phyloP scores from a whole-genome alignment of 53 echinoderm and acorn worm genomes.

The Arbacia lixula region DNA sequence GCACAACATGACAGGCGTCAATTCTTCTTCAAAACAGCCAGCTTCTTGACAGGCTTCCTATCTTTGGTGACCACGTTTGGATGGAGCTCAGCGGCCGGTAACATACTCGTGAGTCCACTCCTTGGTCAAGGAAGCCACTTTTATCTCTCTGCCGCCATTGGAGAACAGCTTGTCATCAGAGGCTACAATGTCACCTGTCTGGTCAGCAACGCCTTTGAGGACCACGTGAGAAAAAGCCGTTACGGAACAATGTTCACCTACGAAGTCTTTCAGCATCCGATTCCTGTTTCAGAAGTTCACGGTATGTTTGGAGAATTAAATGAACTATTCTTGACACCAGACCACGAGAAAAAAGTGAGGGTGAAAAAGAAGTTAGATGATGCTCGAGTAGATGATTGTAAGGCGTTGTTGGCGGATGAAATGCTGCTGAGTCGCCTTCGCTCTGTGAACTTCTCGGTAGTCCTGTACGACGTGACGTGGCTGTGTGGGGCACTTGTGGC shows the following conservation, averaged over 20 bases:
- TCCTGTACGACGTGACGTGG: slow-evolving; percentile 28
- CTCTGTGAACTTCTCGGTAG: slow-evolving; percentile 30
- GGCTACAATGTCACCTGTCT: slow-evolving; percentile 67
- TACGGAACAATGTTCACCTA: slow-evolving; percentile 54
- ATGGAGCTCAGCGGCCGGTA: slow-evolving; percentile 1
- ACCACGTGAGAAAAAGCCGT: slow-evolving; percentile 48
- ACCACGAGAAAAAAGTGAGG: too few species aligned
- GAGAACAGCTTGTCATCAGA: slow-evolving; percentile 50
- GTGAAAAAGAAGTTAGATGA: not conserved
- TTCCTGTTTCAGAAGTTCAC: slow-evolving; percentile 25
- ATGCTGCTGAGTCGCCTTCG: not conserved
- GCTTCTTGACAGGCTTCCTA: too few species aligned
- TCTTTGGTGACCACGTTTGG: too few species aligned
- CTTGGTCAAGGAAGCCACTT: slow-evolving; percentile 66
- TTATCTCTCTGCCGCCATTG: slow-evolving; percentile 53
- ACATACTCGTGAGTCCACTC: slow-evolving; percentile 22
- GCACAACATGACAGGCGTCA: too few species aligned
- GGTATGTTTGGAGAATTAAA: slow-evolving; percentile 41
- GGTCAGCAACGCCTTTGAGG: slow-evolving; percentile 59
- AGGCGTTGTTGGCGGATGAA: not conserved
- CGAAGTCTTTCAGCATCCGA: slow-evolving; percentile 58
- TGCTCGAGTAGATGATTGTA: slow-evolving; percentile 15
- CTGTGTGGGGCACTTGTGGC: slow-evolving; percentile 23
- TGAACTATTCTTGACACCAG: too few species aligned
- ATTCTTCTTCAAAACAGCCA: too few species aligned